Percentiles rank a stretch among this genome's conserved stretches.
Conservation (phyloP, 30 jellyfish, hydroid and myxozoan species). For the Aurelia aurita region DNA sequence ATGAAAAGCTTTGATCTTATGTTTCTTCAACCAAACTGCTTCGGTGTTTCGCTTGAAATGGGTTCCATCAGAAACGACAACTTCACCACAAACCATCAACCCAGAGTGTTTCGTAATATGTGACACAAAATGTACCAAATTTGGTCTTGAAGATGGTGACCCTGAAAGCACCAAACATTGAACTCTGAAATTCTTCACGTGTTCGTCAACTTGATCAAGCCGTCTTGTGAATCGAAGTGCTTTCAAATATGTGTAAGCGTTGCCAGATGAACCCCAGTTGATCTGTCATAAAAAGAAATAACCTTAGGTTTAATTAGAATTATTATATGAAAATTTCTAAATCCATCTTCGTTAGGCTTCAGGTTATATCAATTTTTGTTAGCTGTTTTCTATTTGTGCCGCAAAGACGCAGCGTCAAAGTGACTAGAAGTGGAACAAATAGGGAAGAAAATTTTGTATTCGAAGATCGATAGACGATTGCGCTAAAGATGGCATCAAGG, state of each 20-base stretch:
- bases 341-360: too few relatives aligned
- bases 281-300: conserved; percentile 48
- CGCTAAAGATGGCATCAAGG: too few relatives aligned
- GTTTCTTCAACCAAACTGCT: conserved; percentile 84
- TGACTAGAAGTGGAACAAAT: too few relatives aligned
- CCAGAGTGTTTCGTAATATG: conserved; percentile 91
- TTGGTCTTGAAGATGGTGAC: conserved; percentile 92
- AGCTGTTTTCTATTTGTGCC: too few relatives aligned
- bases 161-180: conserved; percentile 89
- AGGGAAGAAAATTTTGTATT: too few relatives aligned
- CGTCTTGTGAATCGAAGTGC: conserved; percentile 87
- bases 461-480: too few relatives aligned
- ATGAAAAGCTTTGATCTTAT: conserved; percentile 88
- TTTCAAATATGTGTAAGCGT: conserved; percentile 87
- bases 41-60: conserved; percentile 28
- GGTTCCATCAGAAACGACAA: conserved; percentile 43
- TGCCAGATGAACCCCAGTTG: conserved; percentile 98
- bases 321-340: neutral
- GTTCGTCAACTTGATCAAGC: conserved; percentile 80
- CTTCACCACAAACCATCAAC: conserved; percentile 94
- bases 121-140: conserved; percentile 88
- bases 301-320: neutral
- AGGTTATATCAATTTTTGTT: too few relatives aligned
- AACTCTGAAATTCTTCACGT: conserved; percentile 89
- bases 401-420: too few relatives aligned